phyloP scores from a whole-genome alignment of 23 tunicate species.

The Aplidium turbinatum region DNA sequence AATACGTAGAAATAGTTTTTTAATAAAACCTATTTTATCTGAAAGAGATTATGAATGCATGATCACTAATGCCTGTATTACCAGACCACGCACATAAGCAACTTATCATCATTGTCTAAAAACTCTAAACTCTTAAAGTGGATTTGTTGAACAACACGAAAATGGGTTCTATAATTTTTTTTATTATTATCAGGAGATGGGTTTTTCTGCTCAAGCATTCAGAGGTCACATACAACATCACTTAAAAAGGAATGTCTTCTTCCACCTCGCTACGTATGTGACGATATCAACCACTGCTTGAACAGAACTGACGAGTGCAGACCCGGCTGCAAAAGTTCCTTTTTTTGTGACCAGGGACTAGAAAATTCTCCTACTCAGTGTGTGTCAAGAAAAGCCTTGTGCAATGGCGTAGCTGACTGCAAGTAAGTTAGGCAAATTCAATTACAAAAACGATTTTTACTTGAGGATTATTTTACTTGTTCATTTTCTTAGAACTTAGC shows the following conservation, averaged over 20 bases:
- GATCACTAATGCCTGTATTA: too few species aligned
- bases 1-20: too few species aligned
- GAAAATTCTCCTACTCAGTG: conserved; percentile 20
- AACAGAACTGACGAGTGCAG: conserved; percentile 67
- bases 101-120: too few species aligned
- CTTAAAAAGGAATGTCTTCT: conserved; percentile 28
- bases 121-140: too few species aligned
- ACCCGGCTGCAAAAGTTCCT: conserved; percentile 39
- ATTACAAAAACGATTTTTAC: neutral
- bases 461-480: neutral
- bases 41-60: too few species aligned
- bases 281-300: conserved; percentile 62
- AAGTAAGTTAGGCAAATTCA: conserved; percentile 43
- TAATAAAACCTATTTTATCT: too few species aligned
- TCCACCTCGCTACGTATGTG: conserved; percentile 55
- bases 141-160: too few species aligned
- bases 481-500: neutral
- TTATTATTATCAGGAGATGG: conserved; percentile 1
- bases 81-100: too few species aligned
- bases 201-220: conserved; percentile 35
- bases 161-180: neutral
- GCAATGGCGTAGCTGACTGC: conserved; percentile 71
- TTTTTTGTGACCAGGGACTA: conserved; percentile 57
- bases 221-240: too few species aligned
- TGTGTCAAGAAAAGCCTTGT: conserved; percentile 31